Base-by-base conservation (phyloP, 92 coral and sea anemone species). In the Pocillopora meandrina region DNA sequence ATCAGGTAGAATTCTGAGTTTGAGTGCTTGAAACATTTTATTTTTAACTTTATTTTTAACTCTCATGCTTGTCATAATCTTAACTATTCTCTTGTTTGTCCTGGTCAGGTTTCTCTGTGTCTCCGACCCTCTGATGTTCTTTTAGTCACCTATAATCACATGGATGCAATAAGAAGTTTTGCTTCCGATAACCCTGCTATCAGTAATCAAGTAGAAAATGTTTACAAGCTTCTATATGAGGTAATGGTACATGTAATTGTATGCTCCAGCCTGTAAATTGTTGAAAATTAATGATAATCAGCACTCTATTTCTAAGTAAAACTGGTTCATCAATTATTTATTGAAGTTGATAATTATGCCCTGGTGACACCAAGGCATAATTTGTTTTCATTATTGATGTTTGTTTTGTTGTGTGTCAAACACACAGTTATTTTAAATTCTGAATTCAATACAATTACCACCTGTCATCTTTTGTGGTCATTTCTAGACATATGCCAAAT, bases 151-250 rank as follows among this genome's bases (percentile, higher is more conserved):
- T 92, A 95, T 64, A 96, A 96, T 76, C 99, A 96, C 82, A 95
- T 96, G 99, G 99, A 96, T 86, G 95, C 99, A 3, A 93, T 96
- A 16, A 87, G 99, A 77, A 91, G 93, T 79, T 96, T 96, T 92
- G 99, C 95, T 31, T 95, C 90, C 75, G 99, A 95, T 83, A 94
- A 96, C 71, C 97, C 98, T 12, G 89, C 91, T 19, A 95, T 96
- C n/a, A 96, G 98, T 86, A 87, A 91, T 13, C 99, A 94, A 91
- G 99, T 96, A 57, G 93, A 96, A 74, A 96, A 96, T 90, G 99
- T 96, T 72, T 96, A 96, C 79, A 96, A 94, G 85, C 93, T 86
- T 33, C 85, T 95, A 2, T 95, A 95, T 81, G 91, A 93, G 93
- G 98, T 93, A 82, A 80, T 20, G 42, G 57, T 42, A 58, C 1